Conservation (phyloP, 2,888 invertebrate genomes). For the Archips crataeganus region DNA sequence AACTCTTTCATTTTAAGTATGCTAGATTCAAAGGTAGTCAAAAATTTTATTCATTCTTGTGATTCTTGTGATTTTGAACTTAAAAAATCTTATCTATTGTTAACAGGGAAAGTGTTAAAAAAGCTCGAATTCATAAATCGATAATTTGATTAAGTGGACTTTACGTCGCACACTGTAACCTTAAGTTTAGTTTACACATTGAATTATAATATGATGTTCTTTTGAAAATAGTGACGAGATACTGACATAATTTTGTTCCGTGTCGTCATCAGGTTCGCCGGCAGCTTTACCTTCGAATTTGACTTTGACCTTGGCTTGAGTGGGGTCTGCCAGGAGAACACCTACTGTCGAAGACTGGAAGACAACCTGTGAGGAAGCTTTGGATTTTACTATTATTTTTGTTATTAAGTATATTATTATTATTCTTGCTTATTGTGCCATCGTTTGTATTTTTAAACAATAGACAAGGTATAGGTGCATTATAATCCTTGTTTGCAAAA, state of each 20-base stretch:
- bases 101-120: too few species aligned
- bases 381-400: not conserved
- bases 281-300: conserved; percentile 74
- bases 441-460: not conserved
- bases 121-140: too few species aligned
- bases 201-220: not conserved
- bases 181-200: not conserved
- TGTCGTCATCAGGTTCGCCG: conserved; percentile 62
- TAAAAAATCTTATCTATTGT: too few species aligned
- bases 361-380: conserved; percentile 82
- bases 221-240: not conserved
- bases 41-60: too few species aligned
- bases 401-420: not conserved
- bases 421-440: not conserved
- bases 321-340: conserved; percentile 88
- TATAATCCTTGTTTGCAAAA: not conserved
- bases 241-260: conserved; percentile 55
- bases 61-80: too few species aligned
- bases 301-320: conserved; percentile 88
- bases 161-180: too few species aligned
- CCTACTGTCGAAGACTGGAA: conserved; percentile 89
- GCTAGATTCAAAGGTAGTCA: too few species aligned
- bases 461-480: not conserved
- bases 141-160: too few species aligned
- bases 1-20: too few species aligned